A percentile compares a stretch with the other conserved stretches of the same genome.
phyloP scores from a whole-genome alignment of 1,140 invertebrate genomes.

The Hylaeus anthracinus region DNA sequence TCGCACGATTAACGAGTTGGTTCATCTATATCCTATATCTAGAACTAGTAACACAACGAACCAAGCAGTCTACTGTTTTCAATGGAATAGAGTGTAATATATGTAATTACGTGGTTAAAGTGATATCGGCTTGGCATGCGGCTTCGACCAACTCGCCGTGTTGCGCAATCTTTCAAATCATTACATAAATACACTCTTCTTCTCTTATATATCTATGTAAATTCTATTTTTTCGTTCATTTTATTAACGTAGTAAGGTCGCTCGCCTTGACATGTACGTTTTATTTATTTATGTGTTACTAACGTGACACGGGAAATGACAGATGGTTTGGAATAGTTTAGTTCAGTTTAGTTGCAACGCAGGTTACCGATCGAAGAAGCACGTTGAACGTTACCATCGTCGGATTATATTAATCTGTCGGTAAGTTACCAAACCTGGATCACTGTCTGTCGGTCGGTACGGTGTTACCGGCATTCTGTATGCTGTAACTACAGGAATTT shows the following conservation, averaged over 20 bases:
- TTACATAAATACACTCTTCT: conserved; percentile 30
- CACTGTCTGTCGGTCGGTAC: too few species aligned
- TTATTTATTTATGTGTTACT: not conserved
- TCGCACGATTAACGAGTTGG: conserved; percentile 54
- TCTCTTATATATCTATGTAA: not conserved
- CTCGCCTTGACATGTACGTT: not conserved
- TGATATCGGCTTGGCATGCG: not conserved
- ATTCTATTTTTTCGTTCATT: not conserved
- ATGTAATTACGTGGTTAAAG: not conserved
- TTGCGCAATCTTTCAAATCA: conserved; percentile 15
- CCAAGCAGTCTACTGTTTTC: conserved; percentile 2
- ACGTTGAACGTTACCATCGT: too few species aligned
- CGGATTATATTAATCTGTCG: too few species aligned
- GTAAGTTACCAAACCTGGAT: too few species aligned
- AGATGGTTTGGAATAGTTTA: too few species aligned
- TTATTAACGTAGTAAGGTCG: not conserved
- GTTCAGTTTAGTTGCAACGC: too few species aligned
- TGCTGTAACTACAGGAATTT: too few species aligned
- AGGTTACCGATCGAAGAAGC: not conserved
- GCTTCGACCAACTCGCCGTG: not conserved
- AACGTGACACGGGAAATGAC: not conserved
- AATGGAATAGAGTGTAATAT: not conserved
- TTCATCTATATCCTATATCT: conserved; percentile 52
- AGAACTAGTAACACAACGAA: not conserved
- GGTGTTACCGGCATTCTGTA: too few species aligned